Base-by-base conservation (phyloP, 2,888 invertebrate genomes). In the Scotopteryx bipunctaria region DNA sequence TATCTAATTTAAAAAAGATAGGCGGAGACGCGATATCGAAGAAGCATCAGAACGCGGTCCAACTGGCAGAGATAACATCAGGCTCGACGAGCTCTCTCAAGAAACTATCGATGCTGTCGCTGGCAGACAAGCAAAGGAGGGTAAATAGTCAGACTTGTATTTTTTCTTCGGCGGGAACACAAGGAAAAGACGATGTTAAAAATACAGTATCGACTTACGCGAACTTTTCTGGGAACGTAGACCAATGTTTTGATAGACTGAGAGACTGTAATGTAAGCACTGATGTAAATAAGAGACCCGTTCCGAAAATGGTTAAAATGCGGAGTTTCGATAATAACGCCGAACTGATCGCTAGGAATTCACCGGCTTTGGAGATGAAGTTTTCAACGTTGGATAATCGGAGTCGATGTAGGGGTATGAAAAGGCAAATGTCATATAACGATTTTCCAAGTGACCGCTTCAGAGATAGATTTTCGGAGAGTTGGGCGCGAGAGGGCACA, bases 331-430 rank as follows among this genome's bases (percentile, higher is more conserved):
- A 90, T 66, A 84, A 79, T 65, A 87, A 85, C 63, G 83, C 86
- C 5, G 84, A 86, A 54, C 64, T 81, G 21, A 55, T 79, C 27
- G 71, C 73, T 47, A 78, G 80, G 64, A 79, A 81, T 59, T 81
- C 86, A 23, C 81, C 85, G 1, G 72, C 71, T 36, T 63, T 79
- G 59, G 81, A 79, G 57, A 83, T 82, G 65, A 90, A 89, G 67
- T 90, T 86, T 76, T 90, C 89, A 48, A 90, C 90, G 50, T 69
- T 90, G 67, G 90, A 90, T 71, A 88, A 87, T 65, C 83, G 88
- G 44, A 87, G 84, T 69, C 79, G 86, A 57, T 86, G 88, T 78
- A 81, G 82, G 61, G 83, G 83, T 70, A 87, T 90, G 66, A 81
- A 79, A 63, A 80, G 90, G 60, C 90, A 90, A 73, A 81, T 91